Evolutionary conservation across 2,113 vertebrate species (phyloP).

Genomic region (Silurus meridionalis): DNA sequence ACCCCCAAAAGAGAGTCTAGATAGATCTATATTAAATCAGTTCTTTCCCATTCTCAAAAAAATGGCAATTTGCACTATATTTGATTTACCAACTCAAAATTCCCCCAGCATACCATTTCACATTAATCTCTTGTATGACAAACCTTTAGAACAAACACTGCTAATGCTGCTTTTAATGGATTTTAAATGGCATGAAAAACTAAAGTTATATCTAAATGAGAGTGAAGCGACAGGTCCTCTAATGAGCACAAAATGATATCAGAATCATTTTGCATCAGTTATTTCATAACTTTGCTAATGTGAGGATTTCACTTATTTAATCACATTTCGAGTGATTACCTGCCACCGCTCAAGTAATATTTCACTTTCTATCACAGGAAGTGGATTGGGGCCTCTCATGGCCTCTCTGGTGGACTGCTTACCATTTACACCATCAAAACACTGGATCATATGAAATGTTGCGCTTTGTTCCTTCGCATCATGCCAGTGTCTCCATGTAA

Average conservation of each 20-base stretch:
- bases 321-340: not conserved
- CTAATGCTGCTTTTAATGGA: not conserved
- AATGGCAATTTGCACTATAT: constrained; percentile 42
- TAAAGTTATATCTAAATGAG: not conserved
- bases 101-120: constrained; percentile 59
- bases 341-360: not conserved
- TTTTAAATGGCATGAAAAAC: constrained; percentile 1
- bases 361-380: not conserved
- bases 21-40: constrained; percentile 24
- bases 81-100: constrained; percentile 44
- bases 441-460: not conserved
- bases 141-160: constrained; percentile 54
- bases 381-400: not conserved
- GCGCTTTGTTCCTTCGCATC: not conserved
- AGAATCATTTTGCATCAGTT: not conserved
- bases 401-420: not conserved
- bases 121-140: constrained; percentile 61
- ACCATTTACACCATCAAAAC: not conserved
- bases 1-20: not conserved
- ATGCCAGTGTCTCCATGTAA: not conserved
- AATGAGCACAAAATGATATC: not conserved
- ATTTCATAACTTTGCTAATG: not conserved
- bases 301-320: not conserved
- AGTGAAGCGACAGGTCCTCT: not conserved
- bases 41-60: constrained; percentile 33